A percentile compares a stretch with the other conserved stretches of the same genome.
These are phyloP conservation scores for Oceanodroma tethys DNA, from an alignment of 2,113 vertebrate genomes.

Conservation along the genomic window DNA sequence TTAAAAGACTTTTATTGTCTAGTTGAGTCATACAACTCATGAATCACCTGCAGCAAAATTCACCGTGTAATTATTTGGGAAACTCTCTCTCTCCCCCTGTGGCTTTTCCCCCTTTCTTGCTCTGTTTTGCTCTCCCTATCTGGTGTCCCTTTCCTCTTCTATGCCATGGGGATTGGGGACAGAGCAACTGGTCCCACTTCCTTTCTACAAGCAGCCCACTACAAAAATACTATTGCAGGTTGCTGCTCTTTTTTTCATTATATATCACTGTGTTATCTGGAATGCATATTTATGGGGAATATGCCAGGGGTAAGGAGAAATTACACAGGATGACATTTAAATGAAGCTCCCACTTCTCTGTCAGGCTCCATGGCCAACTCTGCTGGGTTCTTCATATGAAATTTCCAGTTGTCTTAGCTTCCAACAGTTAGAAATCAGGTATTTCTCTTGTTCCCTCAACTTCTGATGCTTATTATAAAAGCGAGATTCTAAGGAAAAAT, in stretches of 20 bases:
- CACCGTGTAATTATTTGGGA: background rate
- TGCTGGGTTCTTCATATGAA: background rate
- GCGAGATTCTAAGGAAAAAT: background rate
- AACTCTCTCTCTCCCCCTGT: background rate
- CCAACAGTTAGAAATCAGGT: background rate
- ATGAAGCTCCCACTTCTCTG: background rate
- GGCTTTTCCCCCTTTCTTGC: background rate
- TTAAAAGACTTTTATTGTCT: background rate
- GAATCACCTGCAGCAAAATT: background rate
- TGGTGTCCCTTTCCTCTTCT: background rate
- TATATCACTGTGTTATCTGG: background rate
- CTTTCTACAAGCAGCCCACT: background rate
- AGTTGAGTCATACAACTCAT: background rate
- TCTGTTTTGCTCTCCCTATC: background rate
- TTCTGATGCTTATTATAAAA: conserved; percentile 7
- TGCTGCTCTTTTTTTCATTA: background rate
- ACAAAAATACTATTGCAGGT: background rate
- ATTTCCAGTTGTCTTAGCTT: background rate
- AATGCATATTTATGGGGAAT: background rate
- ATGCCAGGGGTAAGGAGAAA: background rate
- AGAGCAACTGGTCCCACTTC: background rate
- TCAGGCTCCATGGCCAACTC: background rate
- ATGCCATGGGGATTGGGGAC: background rate
- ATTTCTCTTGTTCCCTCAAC: background rate
- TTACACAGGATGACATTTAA: background rate